phyloP scores from a whole-genome alignment of 2,888 invertebrate species.

The Pyralis farinalis region DNA sequence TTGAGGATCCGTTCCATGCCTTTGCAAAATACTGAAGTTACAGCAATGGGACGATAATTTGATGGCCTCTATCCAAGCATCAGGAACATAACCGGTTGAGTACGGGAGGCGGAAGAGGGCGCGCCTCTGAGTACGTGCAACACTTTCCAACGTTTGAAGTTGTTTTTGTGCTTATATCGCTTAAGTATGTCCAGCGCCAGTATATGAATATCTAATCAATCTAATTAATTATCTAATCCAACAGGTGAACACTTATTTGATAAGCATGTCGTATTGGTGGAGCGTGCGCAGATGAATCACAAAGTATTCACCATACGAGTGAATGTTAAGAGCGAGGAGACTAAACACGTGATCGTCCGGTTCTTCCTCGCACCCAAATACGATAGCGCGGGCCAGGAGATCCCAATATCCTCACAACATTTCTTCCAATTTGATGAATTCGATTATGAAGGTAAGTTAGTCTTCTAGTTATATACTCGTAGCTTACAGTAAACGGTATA shows the following conservation, averaged over 20 bases:
- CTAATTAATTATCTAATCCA: constrained; percentile 10
- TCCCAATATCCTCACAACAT: constrained; percentile 78
- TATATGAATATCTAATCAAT: too few species aligned
- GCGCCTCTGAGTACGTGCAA: too few species aligned
- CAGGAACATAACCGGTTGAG: too few species aligned
- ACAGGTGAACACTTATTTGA: constrained; percentile 47
- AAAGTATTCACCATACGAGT: constrained; percentile 84
- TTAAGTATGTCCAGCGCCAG: too few species aligned
- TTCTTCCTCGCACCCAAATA: constrained; percentile 87
- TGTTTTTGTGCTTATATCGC: too few species aligned
- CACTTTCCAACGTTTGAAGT: too few species aligned
- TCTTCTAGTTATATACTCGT: not conserved
- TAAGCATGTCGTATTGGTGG: constrained; percentile 75
- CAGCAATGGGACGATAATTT: too few species aligned
- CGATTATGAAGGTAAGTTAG: constrained; percentile 65
- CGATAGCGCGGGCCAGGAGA: constrained; percentile 75
- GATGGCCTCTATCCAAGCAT: too few species aligned
- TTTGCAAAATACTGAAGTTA: too few species aligned
- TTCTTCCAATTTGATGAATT: constrained; percentile 82
- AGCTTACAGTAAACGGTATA: too few species aligned
- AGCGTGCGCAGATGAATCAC: constrained; percentile 85
- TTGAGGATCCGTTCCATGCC: too few species aligned
- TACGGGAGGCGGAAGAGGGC: too few species aligned
- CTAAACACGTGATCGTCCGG: constrained; percentile 76
- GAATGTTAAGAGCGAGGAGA: constrained; percentile 79